phyloP scores from a whole-genome alignment of 1,140 invertebrate species.

The Probaryconus sp. region DNA sequence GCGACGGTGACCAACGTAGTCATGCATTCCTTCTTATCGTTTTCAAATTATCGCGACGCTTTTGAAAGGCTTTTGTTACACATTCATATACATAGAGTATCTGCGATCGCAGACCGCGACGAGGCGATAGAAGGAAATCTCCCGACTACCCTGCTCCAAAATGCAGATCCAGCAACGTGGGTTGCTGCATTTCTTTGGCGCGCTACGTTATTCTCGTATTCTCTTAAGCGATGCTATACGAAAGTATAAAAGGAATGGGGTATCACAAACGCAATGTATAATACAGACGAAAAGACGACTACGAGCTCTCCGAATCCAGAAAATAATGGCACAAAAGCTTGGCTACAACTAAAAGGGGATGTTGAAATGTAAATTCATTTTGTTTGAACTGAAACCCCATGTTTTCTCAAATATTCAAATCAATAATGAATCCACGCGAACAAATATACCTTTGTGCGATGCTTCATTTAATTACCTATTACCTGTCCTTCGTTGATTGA shows the following conservation, averaged over 20 bases:
- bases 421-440: conserved; percentile 17
- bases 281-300: conserved; percentile 35
- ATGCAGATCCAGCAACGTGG: conserved; percentile 41
- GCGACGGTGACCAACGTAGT: conserved; percentile 1
- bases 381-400: conserved; percentile 22
- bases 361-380: conserved; percentile 46
- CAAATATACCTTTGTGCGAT: conserved; percentile 1
- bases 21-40: conserved; percentile 40
- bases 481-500: too few relatives aligned
- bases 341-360: conserved; percentile 28
- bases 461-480: conserved; percentile 12
- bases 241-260: conserved; percentile 46
- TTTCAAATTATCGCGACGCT: conserved; percentile 44
- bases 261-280: conserved; percentile 50
- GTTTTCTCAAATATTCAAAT: conserved; percentile 38
- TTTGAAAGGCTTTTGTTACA: conserved; percentile 36
- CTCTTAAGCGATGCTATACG: conserved; percentile 41
- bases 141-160: conserved; percentile 27
- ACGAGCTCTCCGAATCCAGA: conserved; percentile 27
- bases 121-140: conserved; percentile 14
- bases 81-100: conserved; percentile 16
- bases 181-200: conserved; percentile 35
- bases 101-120: conserved; percentile 21
- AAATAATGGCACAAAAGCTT: conserved; percentile 37
- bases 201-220: conserved; percentile 37